phyloP scores from a whole-genome alignment of 2,888 invertebrate species.

The Leucophenga montana region DNA sequence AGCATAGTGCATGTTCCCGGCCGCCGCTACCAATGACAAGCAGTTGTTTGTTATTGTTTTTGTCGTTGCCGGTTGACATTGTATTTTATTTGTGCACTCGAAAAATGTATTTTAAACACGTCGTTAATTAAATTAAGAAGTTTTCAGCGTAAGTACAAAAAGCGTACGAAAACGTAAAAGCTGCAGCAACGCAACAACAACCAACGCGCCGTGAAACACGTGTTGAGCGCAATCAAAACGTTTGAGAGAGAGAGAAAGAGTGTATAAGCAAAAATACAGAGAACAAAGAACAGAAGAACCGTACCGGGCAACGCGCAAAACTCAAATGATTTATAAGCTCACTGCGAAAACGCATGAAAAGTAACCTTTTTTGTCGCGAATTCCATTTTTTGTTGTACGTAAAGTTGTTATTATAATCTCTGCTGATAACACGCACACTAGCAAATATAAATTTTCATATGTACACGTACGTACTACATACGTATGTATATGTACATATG shows the following conservation, averaged over 20 bases:
- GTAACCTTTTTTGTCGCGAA: neutral
- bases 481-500: too few species aligned
- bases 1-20: slow-evolving; percentile 95
- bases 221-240: neutral
- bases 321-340: slow-evolving; percentile 46
- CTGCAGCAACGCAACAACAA: neutral
- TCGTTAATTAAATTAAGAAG: neutral
- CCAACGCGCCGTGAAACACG: slow-evolving; percentile 13
- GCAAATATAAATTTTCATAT: neutral
- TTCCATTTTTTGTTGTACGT: too few species aligned
- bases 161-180: neutral
- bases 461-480: neutral
- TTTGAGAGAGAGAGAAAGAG: neutral
- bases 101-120: neutral
- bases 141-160: neutral
- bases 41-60: slow-evolving; percentile 74
- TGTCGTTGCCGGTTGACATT: neutral
- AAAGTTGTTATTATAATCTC: neutral
- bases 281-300: slow-evolving; percentile 35
- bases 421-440: slow-evolving; percentile 8
- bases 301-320: slow-evolving; percentile 44
- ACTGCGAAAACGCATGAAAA: too few species aligned
- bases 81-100: neutral
- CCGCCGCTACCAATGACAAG: slow-evolving; percentile 94
- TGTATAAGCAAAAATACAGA: slow-evolving; percentile 13